Conservation (phyloP, 1,140 invertebrate genomes). For the Palaemon carinicauda region DNA sequence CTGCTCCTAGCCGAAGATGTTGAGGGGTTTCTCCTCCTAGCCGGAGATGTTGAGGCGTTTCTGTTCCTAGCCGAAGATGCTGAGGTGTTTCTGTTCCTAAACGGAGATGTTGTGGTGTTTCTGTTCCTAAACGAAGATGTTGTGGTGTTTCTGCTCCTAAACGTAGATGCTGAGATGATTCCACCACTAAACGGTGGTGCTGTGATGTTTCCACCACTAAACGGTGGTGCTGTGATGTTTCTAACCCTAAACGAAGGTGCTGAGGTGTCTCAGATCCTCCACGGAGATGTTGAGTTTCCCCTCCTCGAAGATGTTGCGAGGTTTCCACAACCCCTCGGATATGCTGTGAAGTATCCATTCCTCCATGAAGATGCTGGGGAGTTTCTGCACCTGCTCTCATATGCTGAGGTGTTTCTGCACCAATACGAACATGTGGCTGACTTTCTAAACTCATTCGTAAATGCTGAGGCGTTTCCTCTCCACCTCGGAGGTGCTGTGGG, state of each 20-base stretch:
- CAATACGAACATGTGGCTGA: constrained; percentile 4
- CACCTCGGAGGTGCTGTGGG: constrained; percentile 7
- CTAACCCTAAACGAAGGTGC: background rate
- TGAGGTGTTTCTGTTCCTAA: constrained; percentile 16
- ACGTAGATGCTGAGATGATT: background rate
- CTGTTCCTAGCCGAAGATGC: constrained; percentile 10
- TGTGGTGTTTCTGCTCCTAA: constrained; percentile 2
- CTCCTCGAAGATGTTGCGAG: background rate
- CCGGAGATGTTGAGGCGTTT: constrained; percentile 23
- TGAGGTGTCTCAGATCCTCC: constrained; percentile 10
- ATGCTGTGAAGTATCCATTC: constrained; percentile 31
- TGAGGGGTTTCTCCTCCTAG: constrained; percentile 32
- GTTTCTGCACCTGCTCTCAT: background rate
- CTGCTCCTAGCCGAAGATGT: constrained; percentile 17
- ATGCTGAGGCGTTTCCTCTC: constrained; percentile 27
- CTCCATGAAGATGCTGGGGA: background rate
- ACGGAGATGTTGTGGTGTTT: constrained; percentile 16
- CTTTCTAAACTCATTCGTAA: background rate
- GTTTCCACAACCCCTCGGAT: background rate
- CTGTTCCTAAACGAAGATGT: background rate
- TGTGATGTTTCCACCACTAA: constrained; percentile 1
- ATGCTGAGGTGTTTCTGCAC: constrained; percentile 21
- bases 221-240: constrained; percentile 2
- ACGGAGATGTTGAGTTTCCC: constrained; percentile 14
- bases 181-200: constrained; percentile 12